Percentiles rank a stretch among this genome's conserved stretches.
Conservation (phyloP, 2,113 vertebrate genomes). For the Pionites leucogaster region DNA sequence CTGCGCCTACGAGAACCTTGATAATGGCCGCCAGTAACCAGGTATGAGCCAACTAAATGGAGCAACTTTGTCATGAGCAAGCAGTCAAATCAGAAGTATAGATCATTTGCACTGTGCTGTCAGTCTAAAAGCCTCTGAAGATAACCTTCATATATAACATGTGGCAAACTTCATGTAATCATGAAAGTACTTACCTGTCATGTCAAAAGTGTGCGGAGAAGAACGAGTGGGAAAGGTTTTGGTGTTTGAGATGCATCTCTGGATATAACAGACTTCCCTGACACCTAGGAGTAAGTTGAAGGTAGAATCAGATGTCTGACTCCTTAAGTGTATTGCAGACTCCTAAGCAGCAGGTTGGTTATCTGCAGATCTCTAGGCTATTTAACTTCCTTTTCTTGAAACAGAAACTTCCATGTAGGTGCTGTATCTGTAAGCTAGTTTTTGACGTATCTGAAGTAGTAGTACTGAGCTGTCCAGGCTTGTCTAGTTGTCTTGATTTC, state of each 20-base stretch:
- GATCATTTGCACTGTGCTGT: background rate
- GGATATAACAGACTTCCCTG: background rate
- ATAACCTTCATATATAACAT: background rate
- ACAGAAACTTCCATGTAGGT: background rate
- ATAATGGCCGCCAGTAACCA: slow-evolving; percentile 86
- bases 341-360: background rate
- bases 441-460: background rate
- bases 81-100: background rate
- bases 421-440: background rate
- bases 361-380: background rate
- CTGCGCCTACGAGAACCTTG: slow-evolving; percentile 77
- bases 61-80: background rate
- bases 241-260: background rate
- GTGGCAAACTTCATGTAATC: background rate
- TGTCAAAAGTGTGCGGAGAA: background rate
- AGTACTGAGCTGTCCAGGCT: background rate
- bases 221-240: background rate
- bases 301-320: background rate
- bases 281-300: background rate
- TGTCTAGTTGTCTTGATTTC: background rate
- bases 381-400: background rate
- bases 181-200: background rate
- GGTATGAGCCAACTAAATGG: slow-evolving; percentile 74
- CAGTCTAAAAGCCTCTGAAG: background rate
- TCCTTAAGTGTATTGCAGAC: background rate